phyloP scores from a whole-genome alignment of 2,797 vertebrate genomes.

The Malacoraja senta region DNA sequence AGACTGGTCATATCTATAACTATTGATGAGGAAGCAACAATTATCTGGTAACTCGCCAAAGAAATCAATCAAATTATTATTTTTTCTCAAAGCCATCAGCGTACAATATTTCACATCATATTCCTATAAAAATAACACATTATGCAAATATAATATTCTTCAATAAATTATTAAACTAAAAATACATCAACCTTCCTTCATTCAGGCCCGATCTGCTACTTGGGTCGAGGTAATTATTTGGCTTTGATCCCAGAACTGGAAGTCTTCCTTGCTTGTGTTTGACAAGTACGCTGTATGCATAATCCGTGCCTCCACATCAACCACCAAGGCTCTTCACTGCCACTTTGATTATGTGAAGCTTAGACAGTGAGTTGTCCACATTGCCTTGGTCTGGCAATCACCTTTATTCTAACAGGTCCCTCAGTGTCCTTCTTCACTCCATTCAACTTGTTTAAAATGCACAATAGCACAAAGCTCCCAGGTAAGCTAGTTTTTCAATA shows the following conservation, averaged over 20 bases:
- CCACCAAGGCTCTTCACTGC: background rate
- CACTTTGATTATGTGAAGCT: background rate
- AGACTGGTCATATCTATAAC: background rate
- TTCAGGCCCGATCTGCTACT: background rate
- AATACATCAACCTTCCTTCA: background rate
- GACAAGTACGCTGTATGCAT: background rate
- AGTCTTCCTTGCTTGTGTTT: background rate
- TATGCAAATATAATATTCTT: background rate
- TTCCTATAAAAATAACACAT: background rate
- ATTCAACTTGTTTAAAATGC: background rate
- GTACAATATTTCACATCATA: background rate
- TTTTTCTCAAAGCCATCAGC: background rate
- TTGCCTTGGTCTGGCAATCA: background rate
- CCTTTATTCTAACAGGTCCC: background rate
- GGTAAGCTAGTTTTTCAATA: background rate
- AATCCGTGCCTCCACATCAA: background rate
- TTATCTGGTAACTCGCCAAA: background rate
- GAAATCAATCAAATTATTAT: background rate
- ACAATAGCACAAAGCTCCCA: background rate
- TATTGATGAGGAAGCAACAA: background rate
- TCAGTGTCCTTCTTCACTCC: background rate
- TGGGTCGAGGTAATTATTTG: background rate
- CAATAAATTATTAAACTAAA: background rate
- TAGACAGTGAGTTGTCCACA: background rate
- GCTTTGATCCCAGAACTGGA: background rate